Conservation (phyloP, 2,113 vertebrate species). For the Neomonachus schauinslandi region DNA sequence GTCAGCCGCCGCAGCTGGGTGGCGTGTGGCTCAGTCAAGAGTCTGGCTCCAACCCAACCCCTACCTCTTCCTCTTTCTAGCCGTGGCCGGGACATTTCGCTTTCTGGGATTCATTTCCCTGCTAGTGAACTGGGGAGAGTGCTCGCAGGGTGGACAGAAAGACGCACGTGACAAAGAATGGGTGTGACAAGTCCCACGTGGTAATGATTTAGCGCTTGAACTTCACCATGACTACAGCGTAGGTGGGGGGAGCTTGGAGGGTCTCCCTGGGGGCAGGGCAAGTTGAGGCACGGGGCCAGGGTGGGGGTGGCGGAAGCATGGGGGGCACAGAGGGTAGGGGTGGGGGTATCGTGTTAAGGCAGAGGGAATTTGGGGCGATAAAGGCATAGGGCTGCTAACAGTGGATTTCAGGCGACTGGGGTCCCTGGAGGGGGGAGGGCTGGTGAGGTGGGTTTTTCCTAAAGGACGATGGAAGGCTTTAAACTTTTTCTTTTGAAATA, state of each 20-base stretch:
- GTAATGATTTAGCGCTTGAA: too few species aligned
- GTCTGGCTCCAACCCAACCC: neutral
- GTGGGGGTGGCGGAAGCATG: neutral
- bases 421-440: neutral
- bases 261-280: too few species aligned
- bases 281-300: fast-evolving
- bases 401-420: too few species aligned
- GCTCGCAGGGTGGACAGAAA: neutral
- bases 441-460: neutral
- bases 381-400: neutral
- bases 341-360: neutral
- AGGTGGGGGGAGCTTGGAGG: neutral
- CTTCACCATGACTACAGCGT: neutral
- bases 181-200: fast-evolving
- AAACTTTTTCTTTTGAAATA: neutral
- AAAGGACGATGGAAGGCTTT: neutral
- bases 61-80: neutral
- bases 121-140: too few species aligned
- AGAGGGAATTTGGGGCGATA: neutral
- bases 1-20: too few species aligned
- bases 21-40: fast-evolving
- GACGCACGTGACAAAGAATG: neutral
- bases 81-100: neutral
- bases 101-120: neutral
- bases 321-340: neutral